phyloP scores from a whole-genome alignment of 2,888 invertebrate species.

The Cryptophagus acutangulus region DNA sequence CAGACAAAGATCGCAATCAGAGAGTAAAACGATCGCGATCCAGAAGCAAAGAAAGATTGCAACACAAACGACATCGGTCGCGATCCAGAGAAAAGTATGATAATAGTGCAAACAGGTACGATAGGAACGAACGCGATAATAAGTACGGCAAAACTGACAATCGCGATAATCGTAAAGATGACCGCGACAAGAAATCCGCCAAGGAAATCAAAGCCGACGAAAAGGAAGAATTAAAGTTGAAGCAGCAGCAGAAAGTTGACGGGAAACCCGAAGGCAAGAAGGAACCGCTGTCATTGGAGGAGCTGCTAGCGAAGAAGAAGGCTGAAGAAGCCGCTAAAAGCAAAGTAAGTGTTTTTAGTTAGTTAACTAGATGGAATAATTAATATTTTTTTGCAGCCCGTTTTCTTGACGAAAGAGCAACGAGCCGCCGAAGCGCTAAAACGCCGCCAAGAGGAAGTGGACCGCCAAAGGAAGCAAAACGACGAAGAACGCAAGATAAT shows the following conservation, averaged over 20 bases:
- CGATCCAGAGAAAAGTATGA: constrained; percentile 38
- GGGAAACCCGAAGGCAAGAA: constrained; percentile 50
- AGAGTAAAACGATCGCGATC: constrained; percentile 42
- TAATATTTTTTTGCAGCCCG: constrained; percentile 58
- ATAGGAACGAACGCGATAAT: constrained; percentile 19
- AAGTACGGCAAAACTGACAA: constrained; percentile 33
- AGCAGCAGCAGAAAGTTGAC: constrained; percentile 27
- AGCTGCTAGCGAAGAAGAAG: constrained; percentile 91
- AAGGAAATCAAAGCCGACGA: constrained; percentile 39
- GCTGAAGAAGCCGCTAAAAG: constrained; percentile 91
- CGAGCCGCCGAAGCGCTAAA: constrained; percentile 85
- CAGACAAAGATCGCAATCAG: constrained; percentile 40
- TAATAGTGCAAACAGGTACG: constrained; percentile 21
- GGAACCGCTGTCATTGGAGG: constrained; percentile 94
- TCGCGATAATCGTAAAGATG: constrained; percentile 34
- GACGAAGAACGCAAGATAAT: constrained; percentile 57
- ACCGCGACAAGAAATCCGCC: constrained; percentile 34
- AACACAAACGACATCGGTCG: constrained; percentile 40
- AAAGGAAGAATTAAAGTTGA: constrained; percentile 28
- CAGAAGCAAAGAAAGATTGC: constrained; percentile 43
- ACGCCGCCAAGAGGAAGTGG: constrained; percentile 84
- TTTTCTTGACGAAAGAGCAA: constrained; percentile 95
- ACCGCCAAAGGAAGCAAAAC: constrained; percentile 66
- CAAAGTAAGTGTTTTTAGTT: constrained; percentile 54
- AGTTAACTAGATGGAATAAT: constrained; percentile 1